These are phyloP conservation scores for Myoxocephalus aenaeus DNA, from an alignment of 2,797 vertebrate genomes.

Conservation along the genomic window DNA sequence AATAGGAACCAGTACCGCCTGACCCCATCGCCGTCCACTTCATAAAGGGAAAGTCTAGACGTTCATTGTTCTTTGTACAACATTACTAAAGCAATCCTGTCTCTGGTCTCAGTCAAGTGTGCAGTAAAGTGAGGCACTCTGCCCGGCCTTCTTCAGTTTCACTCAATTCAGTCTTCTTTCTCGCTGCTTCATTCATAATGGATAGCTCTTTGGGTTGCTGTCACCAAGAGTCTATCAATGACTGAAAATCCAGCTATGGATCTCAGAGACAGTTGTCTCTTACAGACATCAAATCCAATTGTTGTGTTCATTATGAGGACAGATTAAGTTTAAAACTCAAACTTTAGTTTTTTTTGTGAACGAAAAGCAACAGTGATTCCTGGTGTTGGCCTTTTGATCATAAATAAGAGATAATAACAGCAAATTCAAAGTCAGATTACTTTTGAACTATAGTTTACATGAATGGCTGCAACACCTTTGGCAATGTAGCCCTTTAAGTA, in stretches of 20 bases:
- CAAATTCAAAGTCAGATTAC: neutral
- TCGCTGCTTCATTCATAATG: slow-evolving; percentile 84
- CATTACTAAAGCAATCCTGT: slow-evolving; percentile 85
- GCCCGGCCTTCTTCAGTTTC: slow-evolving; percentile 78
- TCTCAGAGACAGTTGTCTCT: slow-evolving; percentile 53
- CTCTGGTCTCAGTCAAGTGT: slow-evolving; percentile 81
- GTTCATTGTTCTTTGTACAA: slow-evolving; percentile 81
- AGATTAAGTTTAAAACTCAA: slow-evolving; percentile 8
- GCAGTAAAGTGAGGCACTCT: slow-evolving; percentile 77
- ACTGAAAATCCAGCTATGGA: slow-evolving; percentile 54
- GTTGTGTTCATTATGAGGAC: slow-evolving; percentile 12
- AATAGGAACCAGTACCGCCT: slow-evolving; percentile 39
- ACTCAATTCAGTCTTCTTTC: slow-evolving; percentile 85
- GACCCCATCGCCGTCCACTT: slow-evolving; percentile 48
- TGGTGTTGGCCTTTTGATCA: neutral
- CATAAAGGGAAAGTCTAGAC: slow-evolving; percentile 76
- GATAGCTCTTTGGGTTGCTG: slow-evolving; percentile 76
- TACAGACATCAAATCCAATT: slow-evolving; percentile 53
- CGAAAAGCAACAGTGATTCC: neutral
- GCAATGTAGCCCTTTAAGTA: no score
- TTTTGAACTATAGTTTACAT: neutral
- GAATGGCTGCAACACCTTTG: neutral
- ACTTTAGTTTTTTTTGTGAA: neutral
- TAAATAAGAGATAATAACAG: neutral
- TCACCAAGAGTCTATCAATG: slow-evolving; percentile 74